phyloP scores from a whole-genome alignment of 2,888 invertebrate species.

The Megalurothrips usitatus region DNA sequence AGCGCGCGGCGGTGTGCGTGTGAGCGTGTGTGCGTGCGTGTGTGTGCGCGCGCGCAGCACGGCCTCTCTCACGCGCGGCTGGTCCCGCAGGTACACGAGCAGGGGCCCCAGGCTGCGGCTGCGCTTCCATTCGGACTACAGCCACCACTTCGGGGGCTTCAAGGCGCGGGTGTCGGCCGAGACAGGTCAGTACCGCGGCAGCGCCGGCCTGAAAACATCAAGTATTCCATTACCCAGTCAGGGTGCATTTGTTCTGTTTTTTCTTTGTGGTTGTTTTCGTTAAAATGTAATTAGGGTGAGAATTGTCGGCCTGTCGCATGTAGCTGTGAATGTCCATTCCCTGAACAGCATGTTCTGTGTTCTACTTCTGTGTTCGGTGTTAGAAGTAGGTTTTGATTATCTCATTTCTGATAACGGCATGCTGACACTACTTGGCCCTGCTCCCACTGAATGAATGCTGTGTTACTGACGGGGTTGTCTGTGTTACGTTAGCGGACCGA shows the following conservation, averaged over 20 bases:
- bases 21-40: no score
- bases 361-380: no score
- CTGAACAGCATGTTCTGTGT: no score
- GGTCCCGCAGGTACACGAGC: constrained; percentile 51
- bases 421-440: background rate
- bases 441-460: background rate
- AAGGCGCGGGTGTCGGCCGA: constrained; percentile 67
- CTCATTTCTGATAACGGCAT: no score
- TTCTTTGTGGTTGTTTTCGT: no score
- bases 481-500: constrained; percentile 25
- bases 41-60: no score
- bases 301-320: no score
- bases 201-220: background rate
- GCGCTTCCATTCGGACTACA: constrained; percentile 71
- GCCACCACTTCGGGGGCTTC: constrained; percentile 69
- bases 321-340: no score
- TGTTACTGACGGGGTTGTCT: constrained; percentile 28
- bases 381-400: no score
- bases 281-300: no score
- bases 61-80: no score
- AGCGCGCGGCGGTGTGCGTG: no score
- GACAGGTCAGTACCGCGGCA: constrained; percentile 57
- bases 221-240: background rate
- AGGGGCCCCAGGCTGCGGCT: constrained; percentile 58
- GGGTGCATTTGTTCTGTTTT: background rate